These are phyloP conservation scores for Cottus gobio DNA, from an alignment of 2,113 vertebrate genomes.

Conservation along the genomic window DNA sequence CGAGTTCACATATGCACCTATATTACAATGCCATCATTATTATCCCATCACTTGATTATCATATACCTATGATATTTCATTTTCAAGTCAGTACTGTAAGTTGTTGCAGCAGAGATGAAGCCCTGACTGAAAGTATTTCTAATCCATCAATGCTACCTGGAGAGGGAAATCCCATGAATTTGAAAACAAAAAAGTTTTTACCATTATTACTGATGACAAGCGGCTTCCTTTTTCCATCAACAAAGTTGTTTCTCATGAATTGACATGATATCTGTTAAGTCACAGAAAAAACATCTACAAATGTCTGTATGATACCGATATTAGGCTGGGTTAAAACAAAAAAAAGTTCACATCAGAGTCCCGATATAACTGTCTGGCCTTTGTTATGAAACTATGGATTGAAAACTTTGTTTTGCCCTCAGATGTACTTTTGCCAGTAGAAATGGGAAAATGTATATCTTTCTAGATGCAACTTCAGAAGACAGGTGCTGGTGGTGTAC, in stretches of 20 bases:
- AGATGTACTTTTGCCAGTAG: slow-evolving; percentile 60
- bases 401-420: slow-evolving; percentile 35
- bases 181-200: slow-evolving; percentile 3
- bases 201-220: background rate
- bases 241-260: slow-evolving; percentile 20
- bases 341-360: slow-evolving; percentile 21
- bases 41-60: slow-evolving; percentile 22
- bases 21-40: slow-evolving; percentile 1
- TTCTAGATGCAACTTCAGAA: slow-evolving; percentile 63
- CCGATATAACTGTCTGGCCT: slow-evolving; percentile 34
- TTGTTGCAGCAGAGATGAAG: slow-evolving; percentile 16
- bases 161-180: slow-evolving; percentile 14
- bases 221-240: slow-evolving; percentile 16
- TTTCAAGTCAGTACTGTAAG: slow-evolving; percentile 27
- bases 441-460: slow-evolving; percentile 62
- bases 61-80: slow-evolving; percentile 16
- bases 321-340: slow-evolving; percentile 29
- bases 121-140: slow-evolving; percentile 22
- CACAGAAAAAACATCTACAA: slow-evolving; percentile 4
- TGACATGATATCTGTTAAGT: slow-evolving; percentile 14
- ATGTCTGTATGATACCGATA: slow-evolving; percentile 12
- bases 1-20: slow-evolving; percentile 18
- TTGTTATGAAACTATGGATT: slow-evolving; percentile 47
- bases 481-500: slow-evolving; percentile 70
- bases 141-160: background rate